Conservation (phyloP, 2,113 vertebrate genomes). For the Rhabdomys dilectus region DNA sequence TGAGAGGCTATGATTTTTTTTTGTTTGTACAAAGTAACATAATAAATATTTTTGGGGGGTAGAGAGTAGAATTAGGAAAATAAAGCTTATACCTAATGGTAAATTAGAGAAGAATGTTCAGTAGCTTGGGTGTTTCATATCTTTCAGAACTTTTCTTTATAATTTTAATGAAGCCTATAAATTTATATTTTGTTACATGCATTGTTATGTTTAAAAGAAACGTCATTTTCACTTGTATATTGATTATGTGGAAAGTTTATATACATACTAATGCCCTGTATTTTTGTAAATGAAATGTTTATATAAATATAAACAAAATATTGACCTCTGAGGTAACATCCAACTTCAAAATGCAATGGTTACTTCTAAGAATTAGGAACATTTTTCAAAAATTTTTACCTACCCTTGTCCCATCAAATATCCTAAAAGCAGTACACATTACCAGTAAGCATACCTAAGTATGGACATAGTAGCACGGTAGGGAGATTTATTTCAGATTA, state of each 20-base stretch:
- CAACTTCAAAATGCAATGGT: background rate
- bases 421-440: background rate
- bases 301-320: background rate
- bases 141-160: background rate
- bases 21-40: background rate
- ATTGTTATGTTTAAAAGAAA: background rate
- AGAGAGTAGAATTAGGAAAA: background rate
- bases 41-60: background rate
- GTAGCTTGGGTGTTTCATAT: too few relatives aligned
- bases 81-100: background rate
- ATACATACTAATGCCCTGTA: background rate
- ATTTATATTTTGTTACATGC: background rate
- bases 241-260: background rate
- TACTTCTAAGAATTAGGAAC: background rate
- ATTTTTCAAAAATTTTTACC: background rate
- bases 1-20: background rate
- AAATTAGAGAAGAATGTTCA: too few relatives aligned
- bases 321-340: background rate
- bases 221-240: background rate
- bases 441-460: background rate
- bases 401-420: background rate
- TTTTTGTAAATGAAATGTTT: background rate
- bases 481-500: background rate
- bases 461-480: background rate
- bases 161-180: background rate